Evolutionary conservation across 1,140 invertebrate genomes (phyloP), one percentile per base, ranked within the genome.

Genomic region (Heliconius congener): DNA sequence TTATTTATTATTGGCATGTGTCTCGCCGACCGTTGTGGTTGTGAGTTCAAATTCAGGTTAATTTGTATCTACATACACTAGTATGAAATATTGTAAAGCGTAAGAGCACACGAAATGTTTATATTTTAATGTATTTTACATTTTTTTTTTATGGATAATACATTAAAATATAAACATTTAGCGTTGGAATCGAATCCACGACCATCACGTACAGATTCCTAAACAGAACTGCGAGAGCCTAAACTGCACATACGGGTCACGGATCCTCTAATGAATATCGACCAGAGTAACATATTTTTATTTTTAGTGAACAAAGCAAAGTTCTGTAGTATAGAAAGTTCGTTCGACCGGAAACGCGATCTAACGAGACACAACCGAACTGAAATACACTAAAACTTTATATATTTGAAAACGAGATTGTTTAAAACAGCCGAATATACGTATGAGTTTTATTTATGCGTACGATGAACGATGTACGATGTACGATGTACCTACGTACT

Each of bases 221-320:
- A 37, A 34, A 34, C 34, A 34, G 34, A 34, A 34, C 34, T 34
- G 34, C 34, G 34, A 34, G 5, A 6, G 34, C 34, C 34, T 34
- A 34, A 6, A 1, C 34, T 8, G 34, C 34, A 8, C 34, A 6
- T 8, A 37, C 8, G 34, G 34, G 4, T 37, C 34, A 8, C 34
- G 34, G 34, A 37, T 37, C 34, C 34, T 34, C 34, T 37, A 37
- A 23, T 57, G n/a, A 9, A 57, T 57, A 57, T 57, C 55, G 55
- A 19, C 55, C 9, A 11, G n/a, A 57, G 55, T 23, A 57, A 66
- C 30, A 30, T 27, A 30, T 66, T 83, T 84, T 71, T 84, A 73
- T 80, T 82, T 81, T 66, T 55, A 57, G 37, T 73, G 9, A 27
- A 11, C 27, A 66, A 66, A 66, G 60, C 27, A 66, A 27, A 30